phyloP scores from a whole-genome alignment of 92 coral and sea anemone species.

The Chrysogorgia sp. region DNA sequence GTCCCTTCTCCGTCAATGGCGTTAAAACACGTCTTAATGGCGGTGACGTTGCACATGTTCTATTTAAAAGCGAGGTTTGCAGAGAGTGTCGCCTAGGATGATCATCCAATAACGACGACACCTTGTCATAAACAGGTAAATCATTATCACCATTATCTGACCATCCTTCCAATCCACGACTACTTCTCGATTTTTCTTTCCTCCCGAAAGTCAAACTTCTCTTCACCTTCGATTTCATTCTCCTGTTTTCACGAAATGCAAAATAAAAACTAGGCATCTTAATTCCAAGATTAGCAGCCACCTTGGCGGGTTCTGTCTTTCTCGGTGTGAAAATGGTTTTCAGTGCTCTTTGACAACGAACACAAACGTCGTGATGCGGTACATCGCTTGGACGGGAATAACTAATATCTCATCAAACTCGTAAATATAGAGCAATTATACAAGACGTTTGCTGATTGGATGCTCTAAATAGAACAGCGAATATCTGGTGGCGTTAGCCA shows the following conservation, averaged over 20 bases:
- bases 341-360: conserved; percentile 5
- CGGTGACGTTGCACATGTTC: background rate
- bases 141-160: conserved; percentile 30
- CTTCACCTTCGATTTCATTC: conserved; percentile 23
- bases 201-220: conserved; percentile 30
- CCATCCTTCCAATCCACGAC: conserved; percentile 23
- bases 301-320: background rate
- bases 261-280: conserved; percentile 48
- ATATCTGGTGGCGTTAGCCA: conserved; percentile 2
- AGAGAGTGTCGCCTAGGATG: conserved; percentile 19
- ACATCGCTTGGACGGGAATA: conserved; percentile 14
- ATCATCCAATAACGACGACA: background rate
- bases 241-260: conserved; percentile 25
- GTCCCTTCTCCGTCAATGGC: conserved; percentile 31
- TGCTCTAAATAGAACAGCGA: background rate
- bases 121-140: conserved; percentile 16
- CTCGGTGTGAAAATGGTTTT: background rate
- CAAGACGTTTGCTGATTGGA: conserved; percentile 11
- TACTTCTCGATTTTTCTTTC: conserved; percentile 10
- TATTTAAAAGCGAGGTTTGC: conserved; percentile 1
- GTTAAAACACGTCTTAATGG: background rate
- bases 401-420: conserved; percentile 41
- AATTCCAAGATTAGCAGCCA: conserved; percentile 15
- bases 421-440: conserved; percentile 17
- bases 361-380: conserved; percentile 1